A percentile compares a stretch with the other conserved stretches of the same genome.
Evolutionary conservation across 2,888 invertebrate genomes (phyloP).

Genomic region (Protonemura montana): DNA sequence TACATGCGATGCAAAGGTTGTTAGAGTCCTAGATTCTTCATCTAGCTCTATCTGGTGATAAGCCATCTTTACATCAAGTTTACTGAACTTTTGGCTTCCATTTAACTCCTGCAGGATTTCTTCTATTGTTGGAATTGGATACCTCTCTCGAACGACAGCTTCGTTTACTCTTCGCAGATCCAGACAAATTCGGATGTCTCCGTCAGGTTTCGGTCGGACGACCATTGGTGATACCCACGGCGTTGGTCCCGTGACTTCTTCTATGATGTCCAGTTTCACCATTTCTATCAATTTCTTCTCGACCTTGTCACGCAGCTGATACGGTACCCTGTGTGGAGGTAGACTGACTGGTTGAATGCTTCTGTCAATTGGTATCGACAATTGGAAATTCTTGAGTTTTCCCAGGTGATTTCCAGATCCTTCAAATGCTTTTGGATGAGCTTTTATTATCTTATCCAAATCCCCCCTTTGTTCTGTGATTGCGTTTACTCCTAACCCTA

Average conservation of each 20-base stretch:
- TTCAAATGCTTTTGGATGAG: neutral
- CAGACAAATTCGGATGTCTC: conserved; percentile 52
- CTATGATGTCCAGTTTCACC: conserved; percentile 44
- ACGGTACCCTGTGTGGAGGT: neutral
- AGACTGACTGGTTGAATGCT: neutral
- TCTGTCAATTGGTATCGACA: neutral
- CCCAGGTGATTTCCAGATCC: neutral
- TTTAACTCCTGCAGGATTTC: conserved; percentile 51
- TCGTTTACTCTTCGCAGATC: conserved; percentile 52
- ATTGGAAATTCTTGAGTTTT: conserved; percentile 19
- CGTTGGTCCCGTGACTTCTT: conserved; percentile 43
- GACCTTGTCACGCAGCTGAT: conserved; percentile 49
- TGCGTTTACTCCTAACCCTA: neutral
- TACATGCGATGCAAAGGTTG: conserved; percentile 56
- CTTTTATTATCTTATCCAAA: neutral
- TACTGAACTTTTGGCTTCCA: conserved; percentile 52
- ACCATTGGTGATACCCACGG: conserved; percentile 52
- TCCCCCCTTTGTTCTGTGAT: neutral
- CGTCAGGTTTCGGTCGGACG: conserved; percentile 51
- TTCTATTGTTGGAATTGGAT: conserved; percentile 52
- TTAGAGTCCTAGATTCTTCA: conserved; percentile 54
- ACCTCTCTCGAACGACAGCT: conserved; percentile 52
- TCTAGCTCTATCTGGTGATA: conserved; percentile 56
- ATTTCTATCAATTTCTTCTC: conserved; percentile 49
- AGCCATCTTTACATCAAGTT: conserved; percentile 55